Evolutionary conservation across 2,888 invertebrate species (phyloP), one percentile per base, ranked within the genome.

Genomic region (Acrocyrtus sp.): DNA sequence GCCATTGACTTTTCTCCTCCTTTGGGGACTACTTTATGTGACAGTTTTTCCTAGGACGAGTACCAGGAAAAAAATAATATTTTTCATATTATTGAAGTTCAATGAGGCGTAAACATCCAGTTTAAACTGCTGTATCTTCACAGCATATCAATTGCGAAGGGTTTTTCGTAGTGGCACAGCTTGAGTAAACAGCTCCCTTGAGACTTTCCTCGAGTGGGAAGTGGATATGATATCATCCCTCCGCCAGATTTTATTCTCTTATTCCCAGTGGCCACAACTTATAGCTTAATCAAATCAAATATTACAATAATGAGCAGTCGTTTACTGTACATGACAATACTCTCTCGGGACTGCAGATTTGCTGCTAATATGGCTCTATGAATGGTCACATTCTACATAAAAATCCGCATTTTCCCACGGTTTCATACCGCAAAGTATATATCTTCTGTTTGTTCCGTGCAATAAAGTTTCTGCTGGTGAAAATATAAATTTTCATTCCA

Each of bases 301-400:
- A 34, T 8, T 34, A 8, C 12, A 34, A 34, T 34, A 34, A 34
- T 34, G 6, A 8, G 34, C 12, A n/a, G n/a, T 45, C n/a, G 47
- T 45, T 10, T 39, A 47, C 48, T 27, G n/a, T 26, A 29, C 24
- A 47, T 61, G 61, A 39, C 61, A 51, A 62, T 47, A 26, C 63
- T 24, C 70, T 57, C 19, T 50, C 12, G 50, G 54, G 70, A 70
- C 57, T 1, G 39, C 1, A 56, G 26, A 61, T 61, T 69, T 69
- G 48, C n/a, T 53, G 29, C 15, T 8, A 29, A 34, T 61, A 69
- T 56, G 69, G 62, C 61, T 69, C 54, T 48, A 45, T 61, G 62
- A 69, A 69, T 69, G 24, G n/a, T n/a, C n/a, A n/a, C n/a, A n/a
- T n/a, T n/a, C n/a, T n/a, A n/a, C n/a, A n/a, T n/a, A n/a, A n/a